These are phyloP conservation scores for Limnephilus lunatus DNA, from an alignment of 2,888 invertebrate genomes.

Conservation along the genomic window DNA sequence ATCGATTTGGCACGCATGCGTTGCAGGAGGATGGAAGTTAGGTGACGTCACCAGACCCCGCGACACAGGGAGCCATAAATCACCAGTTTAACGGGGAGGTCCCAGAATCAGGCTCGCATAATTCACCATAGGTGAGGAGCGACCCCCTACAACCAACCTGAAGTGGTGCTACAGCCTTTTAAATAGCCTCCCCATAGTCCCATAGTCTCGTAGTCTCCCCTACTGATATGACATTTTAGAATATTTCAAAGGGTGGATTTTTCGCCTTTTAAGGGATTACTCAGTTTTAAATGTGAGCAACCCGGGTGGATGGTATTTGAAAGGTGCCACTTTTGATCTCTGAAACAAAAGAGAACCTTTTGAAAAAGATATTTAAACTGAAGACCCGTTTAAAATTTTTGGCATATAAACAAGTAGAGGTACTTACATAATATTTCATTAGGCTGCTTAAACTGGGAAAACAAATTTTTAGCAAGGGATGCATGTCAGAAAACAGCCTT, in stretches of 20 bases:
- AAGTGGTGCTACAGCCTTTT: slow-evolving; percentile 44
- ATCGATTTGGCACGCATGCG: slow-evolving; percentile 57
- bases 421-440: background rate
- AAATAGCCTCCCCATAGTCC: slow-evolving; percentile 23
- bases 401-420: background rate
- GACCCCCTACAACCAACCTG: slow-evolving; percentile 10
- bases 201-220: slow-evolving; percentile 9
- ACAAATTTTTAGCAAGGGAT: background rate
- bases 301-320: slow-evolving; percentile 44
- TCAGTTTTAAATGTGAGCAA: slow-evolving; percentile 26
- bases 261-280: slow-evolving; percentile 36
- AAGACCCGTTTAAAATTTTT: background rate
- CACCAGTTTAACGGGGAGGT: slow-evolving; percentile 60
- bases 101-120: slow-evolving; percentile 55
- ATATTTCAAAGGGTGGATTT: slow-evolving; percentile 46
- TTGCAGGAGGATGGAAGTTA: slow-evolving; percentile 56
- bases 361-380: background rate
- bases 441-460: background rate
- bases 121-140: slow-evolving; percentile 59
- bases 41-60: slow-evolving; percentile 58
- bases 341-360: slow-evolving; percentile 25
- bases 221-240: slow-evolving; percentile 47
- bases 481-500: background rate
- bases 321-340: slow-evolving; percentile 29
- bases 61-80: slow-evolving; percentile 63